Evolutionary conservation across 1,140 invertebrate genomes (phyloP).

Genomic region (Whitmania pigra): DNA sequence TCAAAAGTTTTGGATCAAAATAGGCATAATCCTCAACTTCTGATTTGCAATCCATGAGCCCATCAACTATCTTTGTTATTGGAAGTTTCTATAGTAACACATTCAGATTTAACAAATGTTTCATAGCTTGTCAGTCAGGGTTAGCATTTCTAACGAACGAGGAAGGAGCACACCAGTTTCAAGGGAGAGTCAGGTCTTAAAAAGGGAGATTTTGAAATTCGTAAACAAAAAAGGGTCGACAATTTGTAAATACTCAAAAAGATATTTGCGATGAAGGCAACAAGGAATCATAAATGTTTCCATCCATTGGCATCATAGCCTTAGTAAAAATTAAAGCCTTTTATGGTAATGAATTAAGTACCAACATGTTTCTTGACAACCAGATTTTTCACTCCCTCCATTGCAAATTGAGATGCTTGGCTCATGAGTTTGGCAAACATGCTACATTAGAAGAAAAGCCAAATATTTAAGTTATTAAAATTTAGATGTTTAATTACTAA

Average conservation of each 20-base stretch:
- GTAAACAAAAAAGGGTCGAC: no score
- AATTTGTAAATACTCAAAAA: no score
- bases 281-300: no score
- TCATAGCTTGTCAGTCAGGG: neutral
- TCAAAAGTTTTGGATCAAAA: slow-evolving; percentile 78
- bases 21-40: slow-evolving; percentile 77
- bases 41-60: slow-evolving; percentile 71
- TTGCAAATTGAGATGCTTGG: slow-evolving; percentile 92
- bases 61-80: slow-evolving; percentile 77
- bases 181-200: no score
- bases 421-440: slow-evolving; percentile 97
- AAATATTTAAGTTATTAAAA: neutral
- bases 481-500: neutral
- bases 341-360: slow-evolving; percentile 25
- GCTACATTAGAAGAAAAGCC: slow-evolving; percentile 39
- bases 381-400: slow-evolving; percentile 98
- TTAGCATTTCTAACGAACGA: no score
- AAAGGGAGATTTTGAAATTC: no score
- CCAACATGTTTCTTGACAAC: slow-evolving; percentile 90
- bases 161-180: no score
- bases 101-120: slow-evolving; percentile 18
- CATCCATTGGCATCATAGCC: no score
- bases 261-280: no score
- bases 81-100: slow-evolving; percentile 59
- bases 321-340: no score